phyloP scores from a whole-genome alignment of 2,113 vertebrate species.

The Dissostichus mawsoni region DNA sequence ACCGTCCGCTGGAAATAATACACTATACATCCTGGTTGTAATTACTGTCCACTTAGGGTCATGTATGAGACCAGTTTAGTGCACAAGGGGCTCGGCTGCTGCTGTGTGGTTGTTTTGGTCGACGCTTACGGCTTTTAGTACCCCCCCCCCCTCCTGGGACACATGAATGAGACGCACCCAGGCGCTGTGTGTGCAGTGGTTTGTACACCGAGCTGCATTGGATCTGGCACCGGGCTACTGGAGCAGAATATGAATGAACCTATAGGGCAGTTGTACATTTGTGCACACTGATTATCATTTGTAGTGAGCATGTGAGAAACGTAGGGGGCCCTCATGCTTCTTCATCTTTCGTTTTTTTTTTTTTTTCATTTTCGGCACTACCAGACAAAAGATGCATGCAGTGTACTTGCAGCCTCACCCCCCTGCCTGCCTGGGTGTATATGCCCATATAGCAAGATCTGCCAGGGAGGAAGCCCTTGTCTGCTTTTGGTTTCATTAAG shows the following conservation, averaged over 20 bases:
- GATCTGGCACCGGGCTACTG: slow-evolving; percentile 34
- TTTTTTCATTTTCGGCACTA: slow-evolving; percentile 19
- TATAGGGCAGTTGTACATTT: not conserved
- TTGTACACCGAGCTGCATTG: slow-evolving; percentile 49
- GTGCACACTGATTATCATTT: not conserved
- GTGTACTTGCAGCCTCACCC: slow-evolving; percentile 56
- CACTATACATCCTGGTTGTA: slow-evolving; percentile 13
- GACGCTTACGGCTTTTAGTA: slow-evolving; percentile 42
- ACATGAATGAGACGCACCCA: slow-evolving; percentile 78
- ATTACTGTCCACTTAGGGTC: not conserved
- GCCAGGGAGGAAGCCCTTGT: slow-evolving; percentile 28
- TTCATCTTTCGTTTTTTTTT: not conserved
- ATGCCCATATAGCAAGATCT: slow-evolving; percentile 24
- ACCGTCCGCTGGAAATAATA: slow-evolving; percentile 6
- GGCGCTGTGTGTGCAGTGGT: slow-evolving; percentile 60
- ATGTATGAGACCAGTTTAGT: slow-evolving; percentile 3
- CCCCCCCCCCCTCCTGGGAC: slow-evolving; percentile 31
- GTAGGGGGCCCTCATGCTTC: not conserved
- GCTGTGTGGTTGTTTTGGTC: slow-evolving; percentile 57
- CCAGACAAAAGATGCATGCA: slow-evolving; percentile 83
- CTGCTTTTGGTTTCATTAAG: slow-evolving; percentile 28
- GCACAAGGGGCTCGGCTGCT: slow-evolving; percentile 17
- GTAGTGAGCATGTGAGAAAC: slow-evolving; percentile 1
- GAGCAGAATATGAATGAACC: slow-evolving; percentile 64
- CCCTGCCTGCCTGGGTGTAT: slow-evolving; percentile 49